phyloP scores from a whole-genome alignment of 2,888 invertebrate genomes.

The Pristionchus fissidentatus region DNA sequence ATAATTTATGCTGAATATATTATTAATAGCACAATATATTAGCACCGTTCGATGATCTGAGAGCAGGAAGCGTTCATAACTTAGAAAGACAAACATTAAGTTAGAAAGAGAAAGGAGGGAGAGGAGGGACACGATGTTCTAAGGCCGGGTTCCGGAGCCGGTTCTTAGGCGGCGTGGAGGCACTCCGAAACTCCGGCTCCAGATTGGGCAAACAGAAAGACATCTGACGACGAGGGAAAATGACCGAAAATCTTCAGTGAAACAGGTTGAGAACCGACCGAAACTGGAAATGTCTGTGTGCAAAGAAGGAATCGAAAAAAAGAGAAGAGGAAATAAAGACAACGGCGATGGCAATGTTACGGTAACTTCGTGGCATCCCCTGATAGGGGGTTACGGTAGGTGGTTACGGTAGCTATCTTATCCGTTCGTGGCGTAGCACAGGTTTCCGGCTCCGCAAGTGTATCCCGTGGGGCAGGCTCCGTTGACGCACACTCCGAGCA shows the following conservation, averaged over 20 bases:
- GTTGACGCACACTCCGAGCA: slow-evolving; percentile 62
- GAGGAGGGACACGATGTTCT: slow-evolving; percentile 9
- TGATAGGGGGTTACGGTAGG: background rate
- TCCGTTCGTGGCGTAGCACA: slow-evolving; percentile 68
- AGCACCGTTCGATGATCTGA: slow-evolving; percentile 33
- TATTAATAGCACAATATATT: slow-evolving; percentile 39
- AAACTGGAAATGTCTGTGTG: background rate
- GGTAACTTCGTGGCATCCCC: background rate
- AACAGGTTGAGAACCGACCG: slow-evolving; percentile 39
- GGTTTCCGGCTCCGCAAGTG: slow-evolving; percentile 74
- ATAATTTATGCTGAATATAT: slow-evolving; percentile 45
- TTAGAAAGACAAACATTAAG: background rate
- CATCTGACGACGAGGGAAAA: background rate
- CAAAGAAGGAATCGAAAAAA: slow-evolving; percentile 31
- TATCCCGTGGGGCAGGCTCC: slow-evolving; percentile 71
- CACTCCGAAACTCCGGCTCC: slow-evolving; percentile 16
- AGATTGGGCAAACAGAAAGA: slow-evolving; percentile 15
- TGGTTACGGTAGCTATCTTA: slow-evolving; percentile 5
- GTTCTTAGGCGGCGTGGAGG: slow-evolving; percentile 18
- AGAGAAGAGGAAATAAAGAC: slow-evolving; percentile 10
- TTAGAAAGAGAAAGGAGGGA: slow-evolving; percentile 17
- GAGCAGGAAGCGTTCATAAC: slow-evolving; percentile 17
- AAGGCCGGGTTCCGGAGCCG: slow-evolving; percentile 22
- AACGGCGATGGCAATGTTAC: slow-evolving; percentile 14
- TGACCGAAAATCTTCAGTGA: slow-evolving; percentile 9